Conservation (phyloP, 2,888 invertebrate species). For the Acanthopleura granulata region DNA sequence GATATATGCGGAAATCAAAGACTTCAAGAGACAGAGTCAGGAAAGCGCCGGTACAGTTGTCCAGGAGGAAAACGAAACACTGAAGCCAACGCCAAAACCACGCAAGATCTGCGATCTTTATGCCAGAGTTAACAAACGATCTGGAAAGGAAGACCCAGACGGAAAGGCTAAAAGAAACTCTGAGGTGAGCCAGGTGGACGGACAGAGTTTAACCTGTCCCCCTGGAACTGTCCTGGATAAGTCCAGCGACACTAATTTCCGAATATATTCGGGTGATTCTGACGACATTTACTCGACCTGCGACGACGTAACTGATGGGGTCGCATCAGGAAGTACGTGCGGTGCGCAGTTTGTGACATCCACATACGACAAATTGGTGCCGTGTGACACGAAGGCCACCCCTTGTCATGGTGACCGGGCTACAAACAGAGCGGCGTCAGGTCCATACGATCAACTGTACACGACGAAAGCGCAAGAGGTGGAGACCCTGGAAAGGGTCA, state of each 20-base stretch:
- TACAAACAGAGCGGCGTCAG: not conserved
- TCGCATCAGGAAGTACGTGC: not conserved
- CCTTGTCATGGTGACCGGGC: not conserved
- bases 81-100: constrained; percentile 15
- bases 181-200: not conserved
- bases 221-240: not conserved
- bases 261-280: not conserved
- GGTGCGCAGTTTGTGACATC: not conserved
- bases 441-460: constrained; percentile 11
- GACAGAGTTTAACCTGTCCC: not conserved
- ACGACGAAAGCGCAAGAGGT: not conserved
- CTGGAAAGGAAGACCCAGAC: not conserved
- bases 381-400: not conserved
- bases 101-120: constrained; percentile 9
- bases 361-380: not conserved
- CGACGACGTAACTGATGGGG: not conserved
- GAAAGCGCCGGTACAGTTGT: not conserved
- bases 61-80: not conserved
- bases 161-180: not conserved
- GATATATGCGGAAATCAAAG: constrained; percentile 12
- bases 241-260: not conserved
- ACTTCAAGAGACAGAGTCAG: not conserved
- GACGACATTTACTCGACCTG: not conserved
- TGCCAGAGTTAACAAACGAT: not conserved
- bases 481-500: not conserved